A percentile compares a stretch with the other conserved stretches of the same genome.
Evolutionary conservation across 2,888 invertebrate species (phyloP).

Genomic region (Phengaris arion): DNA sequence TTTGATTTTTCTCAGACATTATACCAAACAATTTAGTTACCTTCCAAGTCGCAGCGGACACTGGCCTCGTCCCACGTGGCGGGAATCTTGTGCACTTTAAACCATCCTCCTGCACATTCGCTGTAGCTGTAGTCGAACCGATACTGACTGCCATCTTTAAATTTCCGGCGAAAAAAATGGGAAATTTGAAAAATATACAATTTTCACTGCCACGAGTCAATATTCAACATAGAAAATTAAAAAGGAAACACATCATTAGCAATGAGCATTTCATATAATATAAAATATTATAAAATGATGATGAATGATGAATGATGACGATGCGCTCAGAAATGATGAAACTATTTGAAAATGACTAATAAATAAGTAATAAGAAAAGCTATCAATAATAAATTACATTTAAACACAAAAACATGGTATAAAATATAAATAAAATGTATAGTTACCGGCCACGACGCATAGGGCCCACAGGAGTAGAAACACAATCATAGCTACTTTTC

Average conservation of each 20-base stretch:
- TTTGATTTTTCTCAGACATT: too few relatives aligned
- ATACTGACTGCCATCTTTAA: not conserved
- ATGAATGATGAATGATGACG: too few relatives aligned
- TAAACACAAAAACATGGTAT: not conserved
- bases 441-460: constrained; percentile 1
- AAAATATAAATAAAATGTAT: too few relatives aligned
- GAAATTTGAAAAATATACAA: not conserved
- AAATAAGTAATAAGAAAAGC: too few relatives aligned
- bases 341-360: too few relatives aligned
- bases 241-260: not conserved
- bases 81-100: not conserved
- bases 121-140: constrained; percentile 14
- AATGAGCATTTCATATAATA: not conserved
- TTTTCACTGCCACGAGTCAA: not conserved
- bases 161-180: not conserved
- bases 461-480: not conserved
- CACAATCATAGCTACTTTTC: not conserved
- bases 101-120: not conserved
- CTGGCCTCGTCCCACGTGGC: constrained; percentile 12
- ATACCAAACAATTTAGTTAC: not conserved
- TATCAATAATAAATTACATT: too few relatives aligned
- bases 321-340: too few relatives aligned
- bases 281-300: too few relatives aligned
- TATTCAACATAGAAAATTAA: too few relatives aligned
- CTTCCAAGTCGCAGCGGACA: constrained; percentile 8